Evolutionary conservation across 2,888 invertebrate genomes (phyloP), one percentile per base, ranked within the genome.

Genomic region (Polydrusus tereticollis): DNA sequence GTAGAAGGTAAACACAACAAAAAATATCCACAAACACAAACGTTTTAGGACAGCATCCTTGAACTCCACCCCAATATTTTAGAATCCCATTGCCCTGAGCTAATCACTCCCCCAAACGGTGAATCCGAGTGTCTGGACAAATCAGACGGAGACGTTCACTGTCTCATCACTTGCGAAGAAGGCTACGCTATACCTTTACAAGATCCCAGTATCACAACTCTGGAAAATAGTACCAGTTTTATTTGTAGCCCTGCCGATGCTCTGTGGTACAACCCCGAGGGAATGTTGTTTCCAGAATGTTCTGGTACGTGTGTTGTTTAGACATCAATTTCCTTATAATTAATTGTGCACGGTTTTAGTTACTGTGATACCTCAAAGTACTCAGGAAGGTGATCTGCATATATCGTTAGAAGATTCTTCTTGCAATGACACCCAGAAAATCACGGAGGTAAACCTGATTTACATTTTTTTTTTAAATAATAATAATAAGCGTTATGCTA

Each of bases 1-100:
- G 87, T 92, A 1, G 87, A 89, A 86, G 88, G 90, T 89, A 81
- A n/a, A n/a, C n/a, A n/a, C n/a, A n/a, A n/a, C n/a, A n/a, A n/a
- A n/a, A n/a, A n/a, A n/a, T 33, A 26, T n/a, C n/a, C n/a, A n/a
- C n/a, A n/a, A n/a, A n/a, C 5, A 23, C 1, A 2, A 26, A 1
- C 1, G 33, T 33, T 33, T 33, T 29, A 29, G 7, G 33, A 6
- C 33, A n/a, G n/a, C n/a, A n/a, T n/a, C n/a, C 12, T 20, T 43
- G 3, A 45, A 18, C 29, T 59, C 8, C 26, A 2, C 55, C 18
- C 1, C 14, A 10, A 26, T 18, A 10, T 21, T 45, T 10, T 47
- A 84, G 84, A 80, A 70, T 79, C 82, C 8, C 76, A 78, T 36
- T 85, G 85, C 77, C 82, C 83, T 36, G 77, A 80, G 8, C 69